Percentiles rank a stretch among this genome's conserved stretches.
Conservation (phyloP, 2,113 vertebrate genomes). For the Glaucomys volans region DNA sequence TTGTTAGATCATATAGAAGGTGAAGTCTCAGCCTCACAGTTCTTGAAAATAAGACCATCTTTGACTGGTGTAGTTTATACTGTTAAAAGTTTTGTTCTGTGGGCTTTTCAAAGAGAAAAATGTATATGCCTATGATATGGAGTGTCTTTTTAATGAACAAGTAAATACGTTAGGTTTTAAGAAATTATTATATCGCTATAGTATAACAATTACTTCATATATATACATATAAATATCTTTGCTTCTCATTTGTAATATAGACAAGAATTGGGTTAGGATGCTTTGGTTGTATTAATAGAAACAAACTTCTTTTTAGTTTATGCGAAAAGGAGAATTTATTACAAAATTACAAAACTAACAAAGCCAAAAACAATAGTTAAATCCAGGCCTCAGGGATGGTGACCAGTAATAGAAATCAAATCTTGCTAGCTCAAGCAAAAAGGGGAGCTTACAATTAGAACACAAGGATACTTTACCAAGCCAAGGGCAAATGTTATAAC, state of each 20-base stretch:
- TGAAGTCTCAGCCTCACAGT: constrained; percentile 6
- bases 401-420: constrained; percentile 40
- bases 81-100: background rate
- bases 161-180: constrained; percentile 39
- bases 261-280: constrained; percentile 34
- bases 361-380: constrained; percentile 56
- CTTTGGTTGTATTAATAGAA: constrained; percentile 24
- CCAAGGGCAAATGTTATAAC: background rate
- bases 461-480: background rate
- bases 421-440: constrained; percentile 49
- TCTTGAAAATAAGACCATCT: constrained; percentile 17
- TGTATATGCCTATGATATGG: background rate
- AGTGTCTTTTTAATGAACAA: constrained; percentile 46
- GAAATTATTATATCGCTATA: background rate
- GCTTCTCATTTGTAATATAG: constrained; percentile 35
- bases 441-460: constrained; percentile 36
- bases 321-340: constrained; percentile 36
- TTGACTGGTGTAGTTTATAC: background rate
- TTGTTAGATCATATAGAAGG: background rate
- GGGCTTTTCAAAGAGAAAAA: constrained; percentile 39
- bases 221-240: background rate
- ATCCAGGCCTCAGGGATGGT: background rate
- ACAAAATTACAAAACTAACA: constrained; percentile 36
- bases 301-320: constrained; percentile 41
- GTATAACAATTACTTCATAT: constrained; percentile 18